These are phyloP conservation scores for Torymus tubicola DNA, from an alignment of 2,888 invertebrate species.

Conservation along the genomic window DNA sequence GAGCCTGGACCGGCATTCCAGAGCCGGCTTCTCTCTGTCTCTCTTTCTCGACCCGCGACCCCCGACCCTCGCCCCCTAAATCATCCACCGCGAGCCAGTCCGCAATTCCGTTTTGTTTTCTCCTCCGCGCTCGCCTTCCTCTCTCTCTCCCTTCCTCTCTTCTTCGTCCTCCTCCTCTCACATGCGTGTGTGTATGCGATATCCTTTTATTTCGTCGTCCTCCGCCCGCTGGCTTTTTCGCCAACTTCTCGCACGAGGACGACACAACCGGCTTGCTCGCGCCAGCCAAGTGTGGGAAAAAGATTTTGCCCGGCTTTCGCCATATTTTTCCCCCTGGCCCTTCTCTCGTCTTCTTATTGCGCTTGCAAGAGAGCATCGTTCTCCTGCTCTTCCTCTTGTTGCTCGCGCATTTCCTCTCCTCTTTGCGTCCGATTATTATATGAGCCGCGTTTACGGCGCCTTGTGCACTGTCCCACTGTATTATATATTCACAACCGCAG, in stretches of 20 bases:
- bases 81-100: slow-evolving; percentile 71
- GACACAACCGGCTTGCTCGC: slow-evolving; percentile 39
- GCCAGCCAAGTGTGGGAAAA: slow-evolving; percentile 63
- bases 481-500: background rate
- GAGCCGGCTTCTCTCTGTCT: slow-evolving; percentile 64
- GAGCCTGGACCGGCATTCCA: slow-evolving; percentile 66
- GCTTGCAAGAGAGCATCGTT: background rate
- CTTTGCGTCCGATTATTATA: slow-evolving; percentile 21
- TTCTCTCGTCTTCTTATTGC: background rate
- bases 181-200: background rate
- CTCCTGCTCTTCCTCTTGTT: slow-evolving; percentile 21
- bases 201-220: background rate
- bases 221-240: slow-evolving; percentile 7
- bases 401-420: background rate
- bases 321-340: slow-evolving; percentile 30
- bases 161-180: slow-evolving; percentile 9
- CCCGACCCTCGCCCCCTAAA: slow-evolving; percentile 75
- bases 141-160: slow-evolving; percentile 11
- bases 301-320: slow-evolving; percentile 57
- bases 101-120: slow-evolving; percentile 75
- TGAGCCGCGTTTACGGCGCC: slow-evolving; percentile 17
- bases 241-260: slow-evolving; percentile 36
- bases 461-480: background rate
- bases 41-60: slow-evolving; percentile 74
- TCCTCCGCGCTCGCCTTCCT: slow-evolving; percentile 58